phyloP scores from a whole-genome alignment of 2,113 vertebrate genomes.

The Noctilio leporinus region DNA sequence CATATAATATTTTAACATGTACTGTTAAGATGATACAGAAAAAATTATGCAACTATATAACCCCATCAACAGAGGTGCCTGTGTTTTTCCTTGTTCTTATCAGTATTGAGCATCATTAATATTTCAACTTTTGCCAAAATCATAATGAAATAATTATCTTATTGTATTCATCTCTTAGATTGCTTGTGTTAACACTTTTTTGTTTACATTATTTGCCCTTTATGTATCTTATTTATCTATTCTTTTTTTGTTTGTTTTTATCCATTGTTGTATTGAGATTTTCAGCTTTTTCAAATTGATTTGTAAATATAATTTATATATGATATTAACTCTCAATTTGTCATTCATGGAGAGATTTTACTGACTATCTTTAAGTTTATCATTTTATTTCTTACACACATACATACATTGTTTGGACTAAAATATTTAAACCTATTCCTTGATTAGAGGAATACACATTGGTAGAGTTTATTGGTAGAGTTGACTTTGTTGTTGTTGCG shows the following conservation, averaged over 20 bases:
- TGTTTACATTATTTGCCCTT: neutral
- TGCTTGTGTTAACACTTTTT: neutral
- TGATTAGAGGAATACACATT: neutral
- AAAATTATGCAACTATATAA: neutral
- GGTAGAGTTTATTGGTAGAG: neutral
- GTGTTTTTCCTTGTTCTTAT: neutral
- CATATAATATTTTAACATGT: neutral
- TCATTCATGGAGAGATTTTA: neutral
- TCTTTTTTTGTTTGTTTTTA: neutral
- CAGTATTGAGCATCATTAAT: neutral
- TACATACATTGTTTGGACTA: neutral
- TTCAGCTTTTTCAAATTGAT: neutral
- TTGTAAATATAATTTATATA: neutral
- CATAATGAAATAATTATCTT: neutral
- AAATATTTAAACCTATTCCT: neutral
- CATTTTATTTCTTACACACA: neutral
- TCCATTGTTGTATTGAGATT: neutral
- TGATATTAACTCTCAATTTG: neutral
- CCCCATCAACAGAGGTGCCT: neutral
- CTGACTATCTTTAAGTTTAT: neutral
- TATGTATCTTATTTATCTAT: neutral
- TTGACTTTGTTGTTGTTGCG: neutral
- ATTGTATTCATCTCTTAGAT: neutral
- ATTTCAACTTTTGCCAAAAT: neutral
- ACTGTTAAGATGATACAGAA: neutral